These are phyloP conservation scores for Sinelater perroti DNA, from an alignment of 2,888 invertebrate species.

Conservation along the genomic window DNA sequence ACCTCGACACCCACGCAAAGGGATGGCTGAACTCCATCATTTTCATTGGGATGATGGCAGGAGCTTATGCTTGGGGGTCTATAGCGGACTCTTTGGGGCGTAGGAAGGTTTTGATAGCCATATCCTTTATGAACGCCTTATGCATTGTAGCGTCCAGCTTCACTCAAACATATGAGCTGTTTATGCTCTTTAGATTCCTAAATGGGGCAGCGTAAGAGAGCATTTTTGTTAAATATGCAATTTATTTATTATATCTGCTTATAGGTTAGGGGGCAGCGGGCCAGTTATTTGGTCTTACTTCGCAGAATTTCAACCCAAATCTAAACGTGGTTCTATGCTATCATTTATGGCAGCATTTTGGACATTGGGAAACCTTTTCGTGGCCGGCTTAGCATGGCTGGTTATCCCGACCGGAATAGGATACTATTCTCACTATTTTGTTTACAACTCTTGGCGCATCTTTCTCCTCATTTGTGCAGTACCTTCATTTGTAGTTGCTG, in stretches of 20 bases:
- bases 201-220: constrained; percentile 93
- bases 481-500: constrained; percentile 88
- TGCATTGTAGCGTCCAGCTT: constrained; percentile 92
- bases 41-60: constrained; percentile 87
- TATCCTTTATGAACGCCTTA: constrained; percentile 88
- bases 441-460: constrained; percentile 92
- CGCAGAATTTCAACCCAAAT: constrained; percentile 92
- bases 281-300: constrained; percentile 96
- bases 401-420: constrained; percentile 81
- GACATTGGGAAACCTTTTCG: constrained; percentile 92
- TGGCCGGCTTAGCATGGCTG: constrained; percentile 84
- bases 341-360: constrained; percentile 95
- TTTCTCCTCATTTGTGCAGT: constrained; percentile 88
- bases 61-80: constrained; percentile 92
- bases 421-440: constrained; percentile 71
- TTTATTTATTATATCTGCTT: constrained; percentile 48
- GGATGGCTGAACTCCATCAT: constrained; percentile 75
- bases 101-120: constrained; percentile 86
- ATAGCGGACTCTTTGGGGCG: constrained; percentile 89
- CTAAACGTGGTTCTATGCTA: constrained; percentile 89
- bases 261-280: constrained; percentile 85
- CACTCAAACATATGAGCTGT: constrained; percentile 86
- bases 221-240: background rate
- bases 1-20: constrained; percentile 85
- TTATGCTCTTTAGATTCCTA: constrained; percentile 89